phyloP scores from a whole-genome alignment of 2,113 vertebrate genomes.

The Illadopsis cleaveri region DNA sequence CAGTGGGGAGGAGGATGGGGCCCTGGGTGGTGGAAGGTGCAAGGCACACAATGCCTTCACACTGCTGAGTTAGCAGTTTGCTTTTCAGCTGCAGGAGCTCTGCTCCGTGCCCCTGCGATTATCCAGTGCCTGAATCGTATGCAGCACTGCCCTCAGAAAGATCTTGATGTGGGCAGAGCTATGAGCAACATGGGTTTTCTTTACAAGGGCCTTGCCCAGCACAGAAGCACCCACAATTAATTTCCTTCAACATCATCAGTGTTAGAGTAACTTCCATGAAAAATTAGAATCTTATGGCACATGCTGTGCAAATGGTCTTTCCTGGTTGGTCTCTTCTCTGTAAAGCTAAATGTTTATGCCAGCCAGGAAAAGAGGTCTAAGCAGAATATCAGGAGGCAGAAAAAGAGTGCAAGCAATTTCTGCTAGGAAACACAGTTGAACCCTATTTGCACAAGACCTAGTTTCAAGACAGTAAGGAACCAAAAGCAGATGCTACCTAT shows the following conservation, averaged over 20 bases:
- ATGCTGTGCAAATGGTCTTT: background rate
- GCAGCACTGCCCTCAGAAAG: background rate
- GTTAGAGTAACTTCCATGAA: background rate
- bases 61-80: background rate
- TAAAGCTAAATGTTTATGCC: background rate
- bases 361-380: background rate
- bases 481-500: background rate
- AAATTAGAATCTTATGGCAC: background rate
- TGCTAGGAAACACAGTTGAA: background rate
- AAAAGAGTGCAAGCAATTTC: background rate
- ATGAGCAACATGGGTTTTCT: background rate
- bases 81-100: background rate
- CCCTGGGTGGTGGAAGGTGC: background rate
- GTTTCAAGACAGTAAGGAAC: background rate
- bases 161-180: background rate
- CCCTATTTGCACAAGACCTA: background rate
- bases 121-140: background rate
- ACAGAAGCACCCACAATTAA: background rate
- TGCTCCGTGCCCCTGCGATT: fast-evolving
- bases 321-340: background rate
- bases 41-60: background rate
- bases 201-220: background rate
- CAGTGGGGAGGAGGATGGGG: background rate
- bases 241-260: background rate
- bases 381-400: background rate